phyloP scores from a whole-genome alignment of 2,113 vertebrate genomes.

The Trogon surrucura region DNA sequence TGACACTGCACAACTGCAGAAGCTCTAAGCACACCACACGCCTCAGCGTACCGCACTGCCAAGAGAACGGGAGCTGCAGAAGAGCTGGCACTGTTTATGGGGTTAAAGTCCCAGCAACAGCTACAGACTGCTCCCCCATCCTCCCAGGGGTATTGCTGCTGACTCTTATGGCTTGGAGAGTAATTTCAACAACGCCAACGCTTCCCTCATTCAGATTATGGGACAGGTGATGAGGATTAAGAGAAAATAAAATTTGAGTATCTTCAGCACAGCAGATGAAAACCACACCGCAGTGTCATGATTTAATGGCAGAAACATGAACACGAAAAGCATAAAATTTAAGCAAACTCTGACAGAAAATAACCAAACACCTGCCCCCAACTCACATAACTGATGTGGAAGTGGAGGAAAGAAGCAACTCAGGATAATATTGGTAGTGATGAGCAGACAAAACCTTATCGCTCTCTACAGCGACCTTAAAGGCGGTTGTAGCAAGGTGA shows the following conservation, averaged over 20 bases:
- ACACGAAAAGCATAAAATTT: not conserved
- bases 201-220: not conserved
- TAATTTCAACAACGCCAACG: not conserved
- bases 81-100: not conserved
- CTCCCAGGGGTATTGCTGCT: not conserved
- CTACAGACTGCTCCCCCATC: not conserved
- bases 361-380: not conserved
- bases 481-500: no score
- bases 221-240: constrained; percentile 73
- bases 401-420: constrained; percentile 14
- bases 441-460: constrained; percentile 29
- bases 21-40: not conserved
- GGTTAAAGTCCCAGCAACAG: not conserved
- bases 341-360: constrained; percentile 5
- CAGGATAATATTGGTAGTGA: constrained; percentile 21
- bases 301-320: constrained; percentile 59
- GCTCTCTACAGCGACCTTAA: no score
- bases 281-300: constrained; percentile 25
- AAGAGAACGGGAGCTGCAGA: not conserved
- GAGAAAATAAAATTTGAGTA: constrained; percentile 50
- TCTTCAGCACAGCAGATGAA: constrained; percentile 52
- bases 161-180: not conserved
- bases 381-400: not conserved
- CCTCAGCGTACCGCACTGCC: not conserved
- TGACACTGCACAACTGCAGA: not conserved